Conservation (phyloP, 2,888 invertebrate genomes). For the Agrochola litura region DNA sequence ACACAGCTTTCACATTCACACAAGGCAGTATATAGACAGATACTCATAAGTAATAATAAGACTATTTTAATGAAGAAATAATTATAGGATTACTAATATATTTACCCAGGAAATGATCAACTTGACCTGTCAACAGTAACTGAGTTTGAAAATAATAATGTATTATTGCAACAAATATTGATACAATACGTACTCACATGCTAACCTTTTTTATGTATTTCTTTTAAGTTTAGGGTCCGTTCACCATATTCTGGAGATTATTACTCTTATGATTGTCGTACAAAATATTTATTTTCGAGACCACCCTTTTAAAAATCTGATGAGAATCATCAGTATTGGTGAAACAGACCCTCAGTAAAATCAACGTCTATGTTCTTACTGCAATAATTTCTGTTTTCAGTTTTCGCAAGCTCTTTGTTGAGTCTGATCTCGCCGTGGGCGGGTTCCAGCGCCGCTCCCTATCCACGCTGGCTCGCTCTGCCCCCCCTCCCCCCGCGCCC, state of each 20-base stretch:
- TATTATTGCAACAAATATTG: not conserved
- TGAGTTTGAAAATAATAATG: not conserved
- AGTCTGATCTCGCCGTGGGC: slow-evolving; percentile 93
- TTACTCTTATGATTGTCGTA: not conserved
- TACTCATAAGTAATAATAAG: slow-evolving; percentile 1
- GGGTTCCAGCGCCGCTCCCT: slow-evolving; percentile 95
- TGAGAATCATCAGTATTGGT: not conserved
- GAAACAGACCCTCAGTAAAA: not conserved
- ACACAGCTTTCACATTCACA: slow-evolving; percentile 54
- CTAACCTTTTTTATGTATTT: not conserved
- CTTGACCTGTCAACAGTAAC: not conserved
- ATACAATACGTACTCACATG: not conserved
- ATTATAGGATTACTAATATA: not conserved
- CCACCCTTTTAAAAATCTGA: not conserved
- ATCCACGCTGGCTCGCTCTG: slow-evolving; percentile 92
- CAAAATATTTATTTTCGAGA: not conserved
- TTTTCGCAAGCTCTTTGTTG: slow-evolving; percentile 97
- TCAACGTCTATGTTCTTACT: not conserved
- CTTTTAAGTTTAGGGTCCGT: not conserved
- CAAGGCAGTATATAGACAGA: slow-evolving; percentile 36
- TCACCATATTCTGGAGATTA: not conserved
- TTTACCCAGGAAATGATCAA: not conserved
- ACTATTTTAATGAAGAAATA: not conserved
- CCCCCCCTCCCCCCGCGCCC: slow-evolving; percentile 76
- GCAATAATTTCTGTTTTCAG: slow-evolving; percentile 82